Base-by-base conservation (phyloP, 2,888 invertebrate genomes). In the Macrophya annulata region DNA sequence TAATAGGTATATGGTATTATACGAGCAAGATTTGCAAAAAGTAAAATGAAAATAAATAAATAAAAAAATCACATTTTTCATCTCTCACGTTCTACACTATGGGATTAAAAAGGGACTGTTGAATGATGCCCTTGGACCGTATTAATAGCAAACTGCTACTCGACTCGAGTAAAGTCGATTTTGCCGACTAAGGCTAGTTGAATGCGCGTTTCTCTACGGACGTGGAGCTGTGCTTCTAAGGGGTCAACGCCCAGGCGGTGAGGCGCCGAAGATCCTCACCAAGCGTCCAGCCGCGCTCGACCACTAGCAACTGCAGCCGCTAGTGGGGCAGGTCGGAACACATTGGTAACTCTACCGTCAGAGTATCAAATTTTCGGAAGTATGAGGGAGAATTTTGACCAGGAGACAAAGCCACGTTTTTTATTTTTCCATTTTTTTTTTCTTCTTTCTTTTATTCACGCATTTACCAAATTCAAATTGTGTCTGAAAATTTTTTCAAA, bases 201-300 rank as follows among this genome's bases (percentile, higher is more conserved):
- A 81, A 65, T 51, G 81, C 68, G 48, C 71, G 37, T 68, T 55
- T 48, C 68, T 83, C 68, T 83, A 31, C 83, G 83, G 83, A 68
- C 59, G 68, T 31, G 68, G 68, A 83, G 68, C 48, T 43, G 62
- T 25, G 62, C 12, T 21, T 40, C 40, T n/a, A n/a, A 83, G 89
- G 90, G 93, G 93, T 93, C 93, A 93, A 93, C 89, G 93, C 87
- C 93, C 93, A 92, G 90, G 90, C 91, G 92, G 92, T 93, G 90
- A 90, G 92, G 93, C 93, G 93, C 93, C 93, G 91, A 90, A 91
- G 91, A 92, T 91, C 91, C 91, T 88, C 86, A 65, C 85, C 84
- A 62, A 85, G 79, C 37, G 82, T 86, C 84, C 87, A 65, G 85
- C 45, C 59, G 72, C 59, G 72, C 31, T 84, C 85, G 79, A 82